A percentile compares a stretch with the other conserved stretches of the same genome.
phyloP scores from a whole-genome alignment of 2,113 vertebrate genomes.

The Varanus komodoensis region DNA sequence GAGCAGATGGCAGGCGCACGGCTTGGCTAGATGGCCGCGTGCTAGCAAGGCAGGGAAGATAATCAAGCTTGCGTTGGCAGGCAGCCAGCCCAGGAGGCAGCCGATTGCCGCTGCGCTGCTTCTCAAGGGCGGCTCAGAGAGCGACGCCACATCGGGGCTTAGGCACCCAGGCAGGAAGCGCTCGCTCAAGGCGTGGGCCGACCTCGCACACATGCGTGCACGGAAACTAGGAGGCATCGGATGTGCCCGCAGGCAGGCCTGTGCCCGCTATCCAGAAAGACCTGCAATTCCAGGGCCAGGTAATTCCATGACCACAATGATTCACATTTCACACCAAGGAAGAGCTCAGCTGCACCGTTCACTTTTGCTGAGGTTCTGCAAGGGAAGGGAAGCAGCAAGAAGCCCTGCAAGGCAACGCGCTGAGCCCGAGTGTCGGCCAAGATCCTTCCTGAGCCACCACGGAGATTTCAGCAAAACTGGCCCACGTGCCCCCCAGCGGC shows the following conservation, averaged over 20 bases:
- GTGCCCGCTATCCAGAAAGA: background rate
- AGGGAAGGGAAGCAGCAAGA: background rate
- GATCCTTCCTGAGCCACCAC: too few species aligned
- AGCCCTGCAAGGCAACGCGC: background rate
- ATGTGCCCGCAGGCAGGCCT: background rate
- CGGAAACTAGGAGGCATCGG: background rate
- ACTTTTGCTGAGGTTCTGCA: too few species aligned
- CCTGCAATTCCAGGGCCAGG: background rate
- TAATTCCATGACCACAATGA: background rate
- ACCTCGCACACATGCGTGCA: too few species aligned
- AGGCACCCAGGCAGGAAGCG: background rate
- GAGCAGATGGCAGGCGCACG: constrained; percentile 20
- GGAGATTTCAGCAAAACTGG: background rate
- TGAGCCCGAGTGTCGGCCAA: too few species aligned
- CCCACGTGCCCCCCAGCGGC: background rate
- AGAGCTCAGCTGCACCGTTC: background rate
- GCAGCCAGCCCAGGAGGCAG: background rate
- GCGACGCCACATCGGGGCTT: background rate
- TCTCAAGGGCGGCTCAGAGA: constrained; percentile 13
- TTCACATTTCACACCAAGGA: background rate
- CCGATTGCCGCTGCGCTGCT: background rate
- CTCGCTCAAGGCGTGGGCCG: accelerated
- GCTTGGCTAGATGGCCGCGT: constrained; percentile 10
- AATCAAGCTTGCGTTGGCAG: background rate
- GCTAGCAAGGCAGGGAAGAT: background rate